Conservation (phyloP, 2,797 vertebrate genomes). For the Cheirogaleus major region DNA sequence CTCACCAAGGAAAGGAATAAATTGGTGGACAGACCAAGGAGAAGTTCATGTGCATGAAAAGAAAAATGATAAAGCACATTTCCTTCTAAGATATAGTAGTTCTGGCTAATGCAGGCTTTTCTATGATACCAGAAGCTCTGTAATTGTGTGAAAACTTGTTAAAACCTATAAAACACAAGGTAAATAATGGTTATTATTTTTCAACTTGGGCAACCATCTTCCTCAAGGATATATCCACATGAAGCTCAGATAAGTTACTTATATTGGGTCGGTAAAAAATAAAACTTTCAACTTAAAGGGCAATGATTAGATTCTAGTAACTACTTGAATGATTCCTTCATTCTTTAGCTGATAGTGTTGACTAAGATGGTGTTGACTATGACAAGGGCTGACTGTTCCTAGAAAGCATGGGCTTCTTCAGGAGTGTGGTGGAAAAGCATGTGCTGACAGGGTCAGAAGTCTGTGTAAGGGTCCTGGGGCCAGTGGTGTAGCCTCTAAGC, state of each 20-base stretch:
- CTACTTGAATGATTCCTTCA: not conserved
- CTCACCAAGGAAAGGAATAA: not conserved
- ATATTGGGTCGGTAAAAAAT: not conserved
- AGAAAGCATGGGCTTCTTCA: not conserved
- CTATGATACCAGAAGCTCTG: too few species aligned
- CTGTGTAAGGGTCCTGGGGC: not conserved
- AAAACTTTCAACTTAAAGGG: not conserved
- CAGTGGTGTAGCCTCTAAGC: not conserved
- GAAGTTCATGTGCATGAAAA: not conserved
- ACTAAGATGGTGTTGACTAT: not conserved
- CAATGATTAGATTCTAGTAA: not conserved
- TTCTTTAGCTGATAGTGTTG: not conserved
- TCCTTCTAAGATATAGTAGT: not conserved
- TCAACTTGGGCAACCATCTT: not conserved
- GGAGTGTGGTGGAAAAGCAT: not conserved
- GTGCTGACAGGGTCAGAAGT: not conserved
- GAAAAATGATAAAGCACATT: not conserved
- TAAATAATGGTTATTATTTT: slow-evolving; percentile 29
- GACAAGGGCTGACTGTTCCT: not conserved
- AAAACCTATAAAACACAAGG: not conserved
- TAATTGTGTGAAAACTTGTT: too few species aligned
- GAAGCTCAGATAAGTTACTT: not conserved
- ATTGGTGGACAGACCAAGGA: not conserved
- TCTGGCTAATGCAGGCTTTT: not conserved
- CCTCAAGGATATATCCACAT: not conserved